These are phyloP conservation scores for Cotesia glomerata DNA, from an alignment of 1,140 invertebrate species.

Conservation along the genomic window DNA sequence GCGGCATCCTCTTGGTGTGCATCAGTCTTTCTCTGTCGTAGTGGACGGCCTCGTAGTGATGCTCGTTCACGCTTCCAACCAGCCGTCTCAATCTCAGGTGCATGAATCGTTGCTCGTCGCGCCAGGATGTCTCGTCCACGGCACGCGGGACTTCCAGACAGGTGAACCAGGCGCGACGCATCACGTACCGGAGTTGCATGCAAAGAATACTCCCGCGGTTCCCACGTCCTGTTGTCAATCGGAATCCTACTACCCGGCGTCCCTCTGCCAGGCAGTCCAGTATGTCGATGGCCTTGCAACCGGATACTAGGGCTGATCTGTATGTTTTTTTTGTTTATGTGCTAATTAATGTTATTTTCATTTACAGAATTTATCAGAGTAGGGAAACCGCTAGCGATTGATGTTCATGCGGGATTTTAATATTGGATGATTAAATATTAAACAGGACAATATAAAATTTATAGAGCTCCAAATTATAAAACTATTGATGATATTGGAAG, in stretches of 20 bases:
- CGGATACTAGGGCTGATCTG: slow-evolving; percentile 51
- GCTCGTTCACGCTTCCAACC: slow-evolving; percentile 52
- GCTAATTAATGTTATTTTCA: neutral
- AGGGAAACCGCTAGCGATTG: no score
- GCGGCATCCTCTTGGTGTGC: slow-evolving; percentile 16
- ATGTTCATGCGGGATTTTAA: no score
- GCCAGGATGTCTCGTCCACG: slow-evolving; percentile 48
- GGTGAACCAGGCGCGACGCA: slow-evolving; percentile 58
- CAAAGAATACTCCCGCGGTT: slow-evolving; percentile 35
- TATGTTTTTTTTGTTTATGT: neutral
- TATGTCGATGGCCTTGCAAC: slow-evolving; percentile 56
- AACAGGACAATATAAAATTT: no score
- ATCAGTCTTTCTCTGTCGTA: slow-evolving; percentile 45
- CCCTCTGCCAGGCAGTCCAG: slow-evolving; percentile 56
- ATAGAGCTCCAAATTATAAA: no score
- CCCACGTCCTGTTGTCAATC: slow-evolving; percentile 36
- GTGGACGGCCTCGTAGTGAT: slow-evolving; percentile 46
- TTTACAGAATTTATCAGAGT: no score
- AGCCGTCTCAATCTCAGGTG: slow-evolving; percentile 55
- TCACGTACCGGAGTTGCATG: slow-evolving; percentile 54
- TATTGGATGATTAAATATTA: no score
- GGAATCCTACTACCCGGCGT: slow-evolving; percentile 45
- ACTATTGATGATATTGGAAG: no score
- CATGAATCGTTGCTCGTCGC: slow-evolving; percentile 58
- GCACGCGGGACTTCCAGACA: slow-evolving; percentile 45